Percentiles rank a stretch among this genome's conserved stretches.
Conservation (phyloP, 2,797 vertebrate genomes). For the Sandelia bainsii region DNA sequence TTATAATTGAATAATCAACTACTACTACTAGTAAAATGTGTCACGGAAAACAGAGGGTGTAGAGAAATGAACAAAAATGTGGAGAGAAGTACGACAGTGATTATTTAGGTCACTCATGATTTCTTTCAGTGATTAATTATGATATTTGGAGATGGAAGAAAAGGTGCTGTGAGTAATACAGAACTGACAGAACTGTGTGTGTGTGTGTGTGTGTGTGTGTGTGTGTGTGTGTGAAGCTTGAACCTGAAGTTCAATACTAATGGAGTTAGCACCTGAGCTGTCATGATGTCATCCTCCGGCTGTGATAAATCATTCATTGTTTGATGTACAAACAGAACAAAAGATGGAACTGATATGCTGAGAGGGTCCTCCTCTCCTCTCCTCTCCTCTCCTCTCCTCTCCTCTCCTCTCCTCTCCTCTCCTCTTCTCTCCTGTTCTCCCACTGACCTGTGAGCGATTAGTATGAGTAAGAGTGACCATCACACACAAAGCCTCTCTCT, state of each 20-base stretch:
- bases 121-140: slow-evolving; percentile 32
- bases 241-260: slow-evolving; percentile 35
- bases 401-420: background rate
- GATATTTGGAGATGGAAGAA: slow-evolving; percentile 20
- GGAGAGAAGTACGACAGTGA: slow-evolving; percentile 9
- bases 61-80: slow-evolving; percentile 4
- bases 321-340: slow-evolving; percentile 26
- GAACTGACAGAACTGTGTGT: slow-evolving; percentile 7
- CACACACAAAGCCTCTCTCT: slow-evolving; percentile 51
- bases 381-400: background rate
- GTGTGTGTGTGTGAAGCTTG: background rate
- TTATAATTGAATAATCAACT: background rate
- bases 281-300: slow-evolving; percentile 10
- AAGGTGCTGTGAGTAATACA: background rate
- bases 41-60: background rate
- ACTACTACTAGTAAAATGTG: no score
- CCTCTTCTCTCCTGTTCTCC: background rate
- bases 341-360: background rate
- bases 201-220: background rate
- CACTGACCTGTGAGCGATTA: slow-evolving; percentile 11
- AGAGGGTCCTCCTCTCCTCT: background rate
- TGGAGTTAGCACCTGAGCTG: slow-evolving; percentile 39
- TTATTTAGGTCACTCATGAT: slow-evolving; percentile 23
- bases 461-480: slow-evolving; percentile 22
- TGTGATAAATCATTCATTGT: slow-evolving; percentile 52